Base-by-base conservation (phyloP, 1,140 invertebrate species). In the Daktulosphaira vitifoliae region DNA sequence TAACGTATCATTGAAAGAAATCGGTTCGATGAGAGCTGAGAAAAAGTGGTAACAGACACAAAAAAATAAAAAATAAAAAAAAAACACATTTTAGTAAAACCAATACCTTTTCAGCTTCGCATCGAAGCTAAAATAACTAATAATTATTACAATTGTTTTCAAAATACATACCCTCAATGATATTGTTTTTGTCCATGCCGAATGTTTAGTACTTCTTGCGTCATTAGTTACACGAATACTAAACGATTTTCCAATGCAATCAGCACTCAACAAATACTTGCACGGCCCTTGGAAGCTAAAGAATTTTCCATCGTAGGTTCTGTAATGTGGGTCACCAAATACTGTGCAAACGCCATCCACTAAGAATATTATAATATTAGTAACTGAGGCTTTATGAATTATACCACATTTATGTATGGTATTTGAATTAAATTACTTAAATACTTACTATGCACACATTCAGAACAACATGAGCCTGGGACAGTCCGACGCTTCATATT, bases 291-390 rank as follows among this genome's bases (percentile, higher is more conserved):
- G 90, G 72, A 95, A 96, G 71, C 86, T 92, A 73, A 88, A 92
- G 67, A 90, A 88, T 71, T 87, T 86, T 18, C 92, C 92, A 71
- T 96, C 93, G 73, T 95, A 96, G 6, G 91, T 94, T 69, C 87
- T 84, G 73, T 94, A 96, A 72, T 96, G 91, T 1, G 92, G 90
- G 75, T 96, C 91, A 1, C 92, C 92, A 73, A 91, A 96, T 0
- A 92, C 90, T 0, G 89, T 89, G 74, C 92, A 96, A 0, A 91
- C 86, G 5, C 89, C 90, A 59, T 92, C 88, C 64, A 80, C 84
- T 86, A 72, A 29, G 75, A 77, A n/a, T n/a, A n/a, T n/a, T n/a
- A n/a, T n/a, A n/a, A n/a, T n/a, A n/a, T n/a, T 72, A 54, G 16
- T n/a, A n/a, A n/a, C n/a, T n/a, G n/a, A 59, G 15, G 15, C n/a